Base-by-base conservation (phyloP, 1,140 invertebrate genomes). In the Brachystomella parvula region DNA sequence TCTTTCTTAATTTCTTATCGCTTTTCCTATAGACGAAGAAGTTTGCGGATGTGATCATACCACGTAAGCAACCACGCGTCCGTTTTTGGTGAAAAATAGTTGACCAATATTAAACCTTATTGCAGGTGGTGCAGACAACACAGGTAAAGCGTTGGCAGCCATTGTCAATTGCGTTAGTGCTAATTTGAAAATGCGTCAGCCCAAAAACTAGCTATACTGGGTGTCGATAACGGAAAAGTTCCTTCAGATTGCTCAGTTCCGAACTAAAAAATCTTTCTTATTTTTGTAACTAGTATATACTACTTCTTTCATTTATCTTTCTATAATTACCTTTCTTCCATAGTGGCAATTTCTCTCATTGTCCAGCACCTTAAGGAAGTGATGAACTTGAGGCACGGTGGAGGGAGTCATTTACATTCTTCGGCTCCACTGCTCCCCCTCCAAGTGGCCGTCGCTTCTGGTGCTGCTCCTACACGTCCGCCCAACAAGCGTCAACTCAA, bases 11-110 rank as follows among this genome's bases (percentile, higher is more conserved):
- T 32, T 19, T 29, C 26, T 63, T 28, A 39, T 47, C 60, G 3
- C 59, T 73, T 74, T 69, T 68, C 77, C 82, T 83, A 64, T 79
- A 94, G 90, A 99, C 96, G 0, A 99, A 99, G 80, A 99, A 99
- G 79, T 98, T 97, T 83, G 96, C 96, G 61, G 96, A 99, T 82
- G 92, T 99, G 32, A 98, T 99, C 71, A 98, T 99, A 79, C 96
- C 96, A 15, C 83, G 95, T n/a, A n/a, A n/a, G n/a, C n/a, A n/a
- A n/a, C n/a, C n/a, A n/a, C n/a, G n/a, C n/a, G n/a, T n/a, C n/a
- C n/a, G n/a, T n/a, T n/a, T n/a, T n/a, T n/a, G n/a, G n/a, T n/a
- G n/a, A n/a, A n/a, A n/a, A n/a, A n/a, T n/a, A n/a, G n/a, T n/a
- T n/a, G n/a, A n/a, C n/a, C n/a, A n/a, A n/a, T n/a, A n/a, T n/a